Percentiles rank a stretch among this genome's conserved stretches.
These are phyloP conservation scores for Anarhynchus alexandrinus DNA, from an alignment of 2,113 vertebrate species.

Conservation along the genomic window DNA sequence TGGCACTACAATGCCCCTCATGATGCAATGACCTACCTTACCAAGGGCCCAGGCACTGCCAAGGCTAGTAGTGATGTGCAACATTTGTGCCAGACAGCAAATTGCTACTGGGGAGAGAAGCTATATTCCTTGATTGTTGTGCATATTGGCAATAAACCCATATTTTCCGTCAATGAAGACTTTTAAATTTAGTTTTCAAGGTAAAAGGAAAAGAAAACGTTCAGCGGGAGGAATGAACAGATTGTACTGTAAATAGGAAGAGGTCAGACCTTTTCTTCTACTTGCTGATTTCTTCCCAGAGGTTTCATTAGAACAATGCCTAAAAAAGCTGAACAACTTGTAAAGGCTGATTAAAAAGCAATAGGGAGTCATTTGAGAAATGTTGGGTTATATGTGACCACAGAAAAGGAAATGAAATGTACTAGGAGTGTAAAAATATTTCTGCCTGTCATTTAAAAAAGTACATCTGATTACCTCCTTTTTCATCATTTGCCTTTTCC, in stretches of 20 bases:
- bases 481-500: neutral
- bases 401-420: neutral
- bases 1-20: rapidly evolving
- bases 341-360: neutral
- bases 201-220: neutral
- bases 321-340: neutral
- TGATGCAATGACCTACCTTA: neutral
- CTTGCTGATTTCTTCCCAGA: neutral
- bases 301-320: neutral
- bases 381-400: neutral
- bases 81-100: neutral
- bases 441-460: neutral
- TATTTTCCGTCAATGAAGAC: neutral
- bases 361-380: neutral
- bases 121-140: neutral
- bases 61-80: neutral
- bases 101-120: neutral
- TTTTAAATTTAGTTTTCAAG: slow-evolving; percentile 7
- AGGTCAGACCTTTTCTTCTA: neutral
- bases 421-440: neutral
- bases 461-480: neutral
- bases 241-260: neutral
- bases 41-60: neutral
- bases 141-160: neutral
- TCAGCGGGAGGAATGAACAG: neutral